Evolutionary conservation across 2,797 vertebrate genomes (phyloP).

Genomic region (Spinus olivaceus): DNA sequence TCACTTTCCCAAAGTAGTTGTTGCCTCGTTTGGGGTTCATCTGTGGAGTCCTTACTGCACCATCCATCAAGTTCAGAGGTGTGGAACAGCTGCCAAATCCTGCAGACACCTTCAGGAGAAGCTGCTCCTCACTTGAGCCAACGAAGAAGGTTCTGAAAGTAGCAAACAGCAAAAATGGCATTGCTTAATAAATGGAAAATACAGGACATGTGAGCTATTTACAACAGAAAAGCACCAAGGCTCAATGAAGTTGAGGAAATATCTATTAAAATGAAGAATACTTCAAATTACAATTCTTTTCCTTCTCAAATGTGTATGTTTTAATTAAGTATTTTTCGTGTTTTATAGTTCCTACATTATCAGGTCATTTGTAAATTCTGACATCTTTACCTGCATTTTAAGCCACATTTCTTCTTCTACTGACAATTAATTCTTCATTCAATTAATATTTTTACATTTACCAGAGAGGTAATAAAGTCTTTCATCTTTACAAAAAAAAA

Average conservation of each 20-base stretch:
- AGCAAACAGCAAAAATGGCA: neutral
- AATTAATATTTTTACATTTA: neutral
- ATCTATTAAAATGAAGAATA: neutral
- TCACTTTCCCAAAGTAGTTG: rapidly evolving
- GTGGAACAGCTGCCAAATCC: neutral
- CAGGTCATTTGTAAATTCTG: neutral
- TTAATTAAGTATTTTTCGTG: neutral
- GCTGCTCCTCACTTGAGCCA: neutral
- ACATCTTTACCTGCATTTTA: neutral
- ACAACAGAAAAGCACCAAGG: neutral
- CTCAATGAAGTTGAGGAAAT: neutral
- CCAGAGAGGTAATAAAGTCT: neutral
- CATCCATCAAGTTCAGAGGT: rapidly evolving
- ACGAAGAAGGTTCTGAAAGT: neutral
- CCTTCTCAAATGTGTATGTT: neutral
- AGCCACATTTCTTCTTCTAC: neutral
- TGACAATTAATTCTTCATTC: neutral
- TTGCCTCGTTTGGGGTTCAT: neutral
- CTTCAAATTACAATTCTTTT: neutral
- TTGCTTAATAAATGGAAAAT: neutral
- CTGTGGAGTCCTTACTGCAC: neutral
- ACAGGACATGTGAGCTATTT: neutral
- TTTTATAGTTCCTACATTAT: neutral
- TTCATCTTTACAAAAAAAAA: neutral
- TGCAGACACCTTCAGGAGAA: neutral